These are phyloP conservation scores for Peromyscus leucopus DNA, from an alignment of 2,113 vertebrate genomes.

Conservation along the genomic window DNA sequence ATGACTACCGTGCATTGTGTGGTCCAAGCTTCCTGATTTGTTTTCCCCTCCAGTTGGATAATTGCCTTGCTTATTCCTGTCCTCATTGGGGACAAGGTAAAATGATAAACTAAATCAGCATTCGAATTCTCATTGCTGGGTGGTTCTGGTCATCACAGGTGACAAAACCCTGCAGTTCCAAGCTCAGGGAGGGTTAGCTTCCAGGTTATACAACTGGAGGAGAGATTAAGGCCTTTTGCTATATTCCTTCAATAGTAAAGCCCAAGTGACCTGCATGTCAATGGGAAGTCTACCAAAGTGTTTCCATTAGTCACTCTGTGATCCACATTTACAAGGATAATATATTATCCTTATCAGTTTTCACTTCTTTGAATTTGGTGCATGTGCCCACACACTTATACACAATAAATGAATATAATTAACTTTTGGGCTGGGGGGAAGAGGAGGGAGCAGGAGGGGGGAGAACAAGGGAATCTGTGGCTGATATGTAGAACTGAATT, in stretches of 20 bases:
- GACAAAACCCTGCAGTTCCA: not conserved
- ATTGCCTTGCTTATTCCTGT: slow-evolving; percentile 57
- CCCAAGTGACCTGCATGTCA: not conserved
- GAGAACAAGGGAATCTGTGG: no score
- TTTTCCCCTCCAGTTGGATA: slow-evolving; percentile 61
- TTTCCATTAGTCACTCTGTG: not conserved
- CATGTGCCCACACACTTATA: not conserved
- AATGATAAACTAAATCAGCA: slow-evolving; percentile 52
- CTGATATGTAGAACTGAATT: no score
- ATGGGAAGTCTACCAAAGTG: slow-evolving; percentile 2
- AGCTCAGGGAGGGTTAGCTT: not conserved
- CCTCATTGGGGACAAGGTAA: not conserved
- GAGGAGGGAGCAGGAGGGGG: no score
- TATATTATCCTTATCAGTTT: slow-evolving; percentile 67
- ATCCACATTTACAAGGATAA: not conserved
- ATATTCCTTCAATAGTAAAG: not conserved
- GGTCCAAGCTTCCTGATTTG: slow-evolving; percentile 53
- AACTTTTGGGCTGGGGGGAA: not conserved
- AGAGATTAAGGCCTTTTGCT: slow-evolving; percentile 31
- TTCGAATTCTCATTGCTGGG: not conserved
- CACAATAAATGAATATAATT: not conserved
- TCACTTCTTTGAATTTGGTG: slow-evolving; percentile 64
- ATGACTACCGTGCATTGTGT: slow-evolving; percentile 38
- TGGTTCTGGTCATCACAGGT: not conserved
- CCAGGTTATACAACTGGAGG: not conserved